Conservation (phyloP, 2,888 invertebrate genomes). For the Hartigia nigra region DNA sequence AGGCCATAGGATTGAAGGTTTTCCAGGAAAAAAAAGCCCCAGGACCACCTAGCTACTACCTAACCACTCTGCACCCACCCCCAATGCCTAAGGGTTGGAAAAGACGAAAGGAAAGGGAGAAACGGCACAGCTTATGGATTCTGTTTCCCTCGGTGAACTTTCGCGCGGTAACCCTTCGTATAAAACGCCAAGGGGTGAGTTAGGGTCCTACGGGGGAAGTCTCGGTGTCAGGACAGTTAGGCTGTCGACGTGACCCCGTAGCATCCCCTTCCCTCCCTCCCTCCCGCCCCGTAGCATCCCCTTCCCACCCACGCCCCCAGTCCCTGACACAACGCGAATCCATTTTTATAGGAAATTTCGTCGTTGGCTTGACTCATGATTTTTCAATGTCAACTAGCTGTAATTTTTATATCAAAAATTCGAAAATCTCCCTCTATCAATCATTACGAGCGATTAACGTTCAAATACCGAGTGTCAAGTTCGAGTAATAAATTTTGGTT, state of each 20-base stretch:
- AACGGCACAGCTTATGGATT: slow-evolving; percentile 17
- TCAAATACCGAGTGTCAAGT: neutral
- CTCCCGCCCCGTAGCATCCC: slow-evolving; percentile 33
- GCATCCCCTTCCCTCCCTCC: neutral
- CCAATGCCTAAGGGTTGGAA: neutral
- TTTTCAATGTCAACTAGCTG: neutral
- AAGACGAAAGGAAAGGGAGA: slow-evolving; percentile 8
- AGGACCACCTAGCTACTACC: neutral
- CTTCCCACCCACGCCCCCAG: no score
- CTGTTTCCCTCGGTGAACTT: slow-evolving; percentile 37
- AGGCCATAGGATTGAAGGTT: neutral
- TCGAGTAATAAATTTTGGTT: neutral
- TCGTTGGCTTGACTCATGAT: slow-evolving; percentile 12
- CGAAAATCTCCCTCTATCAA: neutral
- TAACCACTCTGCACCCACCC: no score
- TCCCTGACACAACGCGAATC: slow-evolving; percentile 47
- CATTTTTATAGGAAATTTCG: slow-evolving; percentile 56
- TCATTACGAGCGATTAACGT: neutral
- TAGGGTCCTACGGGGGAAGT: slow-evolving; percentile 6
- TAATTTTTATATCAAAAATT: neutral
- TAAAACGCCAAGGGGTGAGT: slow-evolving; percentile 37
- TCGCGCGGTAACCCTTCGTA: slow-evolving; percentile 53
- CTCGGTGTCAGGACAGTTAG: slow-evolving; percentile 54
- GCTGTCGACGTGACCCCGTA: slow-evolving; percentile 56
- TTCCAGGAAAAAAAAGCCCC: neutral